Base-by-base conservation (phyloP, 2,888 invertebrate species). In the Pocota personata region DNA sequence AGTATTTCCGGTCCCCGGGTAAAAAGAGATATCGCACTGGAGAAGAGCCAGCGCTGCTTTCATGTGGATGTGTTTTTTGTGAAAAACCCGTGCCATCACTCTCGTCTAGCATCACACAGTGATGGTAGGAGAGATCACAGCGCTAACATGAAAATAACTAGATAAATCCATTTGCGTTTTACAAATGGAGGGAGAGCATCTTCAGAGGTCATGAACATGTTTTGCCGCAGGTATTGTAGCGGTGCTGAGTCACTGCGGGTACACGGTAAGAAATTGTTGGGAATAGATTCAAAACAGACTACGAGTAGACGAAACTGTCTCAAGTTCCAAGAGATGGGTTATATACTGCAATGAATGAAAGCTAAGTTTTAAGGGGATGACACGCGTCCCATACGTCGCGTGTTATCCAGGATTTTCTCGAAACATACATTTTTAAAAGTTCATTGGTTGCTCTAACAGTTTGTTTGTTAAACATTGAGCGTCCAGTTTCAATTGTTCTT, bases 1-100 rank as follows among this genome's bases (percentile, higher is more conserved):
- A 73, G 37, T 19, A 19, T 80, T 80, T 80, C 80, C 80, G 73
- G 73, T 80, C 24, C 10, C 52, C 24, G 55, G 19, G 30, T 30
- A 55, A 43, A 12, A 14, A 32, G 32, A 46, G 46, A 58, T 7
- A 24, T 7, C 8, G 7, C 12, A 40, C 12, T 16, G 43, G 14
- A n/a, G 43, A 14, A 3, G 40, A 14, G 12, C 14, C 19, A 12
- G 37, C 52, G n/a, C 4, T 10, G 0, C 1, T 4, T 27, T 27
- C 7, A 10, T 58, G 58, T 37, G 7, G 12, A 21, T 58, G 21
- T 32, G 55, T 32, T 32, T 55, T 50, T 21, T 30, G 7, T 50
- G 6, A 14, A 52, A n/a, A 37, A 40, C 52, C 43, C 43, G 43
- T 71, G 71, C 30, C 55, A 57, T 55, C 27, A 10, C 3, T 32